These are phyloP conservation scores for Hozukius guyotensis DNA, from an alignment of 2,797 vertebrate species.

Conservation along the genomic window DNA sequence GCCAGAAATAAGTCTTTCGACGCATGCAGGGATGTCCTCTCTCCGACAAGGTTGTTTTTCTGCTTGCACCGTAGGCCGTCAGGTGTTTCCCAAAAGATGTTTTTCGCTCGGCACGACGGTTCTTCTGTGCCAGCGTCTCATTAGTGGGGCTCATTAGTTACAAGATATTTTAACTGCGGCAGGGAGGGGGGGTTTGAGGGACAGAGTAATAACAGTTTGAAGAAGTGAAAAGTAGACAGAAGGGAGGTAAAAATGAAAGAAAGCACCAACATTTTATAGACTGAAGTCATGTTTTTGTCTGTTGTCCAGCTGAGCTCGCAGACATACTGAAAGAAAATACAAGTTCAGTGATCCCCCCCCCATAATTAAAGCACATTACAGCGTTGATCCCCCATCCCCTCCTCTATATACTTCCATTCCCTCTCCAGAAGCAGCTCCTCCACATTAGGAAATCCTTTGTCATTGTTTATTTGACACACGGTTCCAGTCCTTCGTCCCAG, in stretches of 20 bases:
- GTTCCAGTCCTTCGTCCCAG: slow-evolving; percentile 29
- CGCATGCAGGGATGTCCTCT: slow-evolving; percentile 66
- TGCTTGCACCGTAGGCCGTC: slow-evolving; percentile 47
- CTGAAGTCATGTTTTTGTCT: slow-evolving; percentile 75
- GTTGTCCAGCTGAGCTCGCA: slow-evolving; percentile 75
- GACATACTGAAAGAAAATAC: slow-evolving; percentile 56
- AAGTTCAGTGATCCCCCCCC: slow-evolving; percentile 32
- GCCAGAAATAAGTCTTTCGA: slow-evolving; percentile 74
- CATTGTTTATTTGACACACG: slow-evolving; percentile 68
- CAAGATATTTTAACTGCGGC: slow-evolving; percentile 56
- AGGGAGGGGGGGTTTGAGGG: neutral
- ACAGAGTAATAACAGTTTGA: slow-evolving; percentile 43
- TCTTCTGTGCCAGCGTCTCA: slow-evolving; percentile 64
- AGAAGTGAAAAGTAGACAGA: slow-evolving; percentile 44
- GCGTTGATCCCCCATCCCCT: neutral
- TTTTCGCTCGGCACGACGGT: slow-evolving; percentile 25
- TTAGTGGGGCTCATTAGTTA: slow-evolving; percentile 72
- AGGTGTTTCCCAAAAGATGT: slow-evolving; percentile 58
- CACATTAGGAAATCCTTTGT: slow-evolving; percentile 46
- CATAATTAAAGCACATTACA: slow-evolving; percentile 47
- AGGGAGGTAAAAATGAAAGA: slow-evolving; percentile 33
- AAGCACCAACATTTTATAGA: slow-evolving; percentile 69
- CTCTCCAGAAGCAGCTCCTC: slow-evolving; percentile 39
- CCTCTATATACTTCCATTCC: neutral
- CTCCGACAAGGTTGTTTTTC: slow-evolving; percentile 34